Conservation (phyloP, 2,113 vertebrate genomes). For the Dendropsophus ebraccatus region DNA sequence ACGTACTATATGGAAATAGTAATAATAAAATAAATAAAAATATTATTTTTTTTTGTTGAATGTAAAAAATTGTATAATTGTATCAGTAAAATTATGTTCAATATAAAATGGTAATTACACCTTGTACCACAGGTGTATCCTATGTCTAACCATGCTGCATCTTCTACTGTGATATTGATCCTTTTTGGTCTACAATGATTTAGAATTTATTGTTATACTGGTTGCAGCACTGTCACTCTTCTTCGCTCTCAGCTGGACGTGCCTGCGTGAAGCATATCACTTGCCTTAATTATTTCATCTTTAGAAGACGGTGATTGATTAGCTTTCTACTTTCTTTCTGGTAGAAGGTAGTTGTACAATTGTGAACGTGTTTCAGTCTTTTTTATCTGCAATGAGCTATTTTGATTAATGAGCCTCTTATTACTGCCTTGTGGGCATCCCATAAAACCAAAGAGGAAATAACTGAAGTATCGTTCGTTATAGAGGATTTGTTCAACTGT, state of each 20-base stretch:
- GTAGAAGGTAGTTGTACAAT: constrained; percentile 28
- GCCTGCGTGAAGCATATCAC: not conserved
- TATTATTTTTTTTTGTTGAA: not conserved
- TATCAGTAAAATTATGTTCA: too few species aligned
- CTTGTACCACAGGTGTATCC: not conserved
- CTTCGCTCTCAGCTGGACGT: not conserved
- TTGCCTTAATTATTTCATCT: constrained; percentile 26
- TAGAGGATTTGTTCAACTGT: constrained; percentile 41
- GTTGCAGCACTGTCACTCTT: not conserved
- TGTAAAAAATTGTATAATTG: too few species aligned
- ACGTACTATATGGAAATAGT: not conserved
- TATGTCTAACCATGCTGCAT: not conserved
- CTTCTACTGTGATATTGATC: not conserved
- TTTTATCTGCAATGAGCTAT: constrained; percentile 38
- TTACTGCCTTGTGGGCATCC: constrained; percentile 47
- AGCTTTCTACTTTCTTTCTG: constrained; percentile 13
- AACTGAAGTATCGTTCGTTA: constrained; percentile 55
- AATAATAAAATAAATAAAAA: too few species aligned
- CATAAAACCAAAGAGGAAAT: constrained; percentile 49
- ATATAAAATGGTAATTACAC: not conserved
- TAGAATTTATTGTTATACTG: not conserved
- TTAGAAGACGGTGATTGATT: constrained; percentile 31
- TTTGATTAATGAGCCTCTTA: constrained; percentile 54
- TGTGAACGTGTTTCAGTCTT: not conserved
- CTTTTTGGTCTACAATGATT: not conserved